Conservation (phyloP, 2,113 vertebrate genomes). For the Aepyceros melampus region DNA sequence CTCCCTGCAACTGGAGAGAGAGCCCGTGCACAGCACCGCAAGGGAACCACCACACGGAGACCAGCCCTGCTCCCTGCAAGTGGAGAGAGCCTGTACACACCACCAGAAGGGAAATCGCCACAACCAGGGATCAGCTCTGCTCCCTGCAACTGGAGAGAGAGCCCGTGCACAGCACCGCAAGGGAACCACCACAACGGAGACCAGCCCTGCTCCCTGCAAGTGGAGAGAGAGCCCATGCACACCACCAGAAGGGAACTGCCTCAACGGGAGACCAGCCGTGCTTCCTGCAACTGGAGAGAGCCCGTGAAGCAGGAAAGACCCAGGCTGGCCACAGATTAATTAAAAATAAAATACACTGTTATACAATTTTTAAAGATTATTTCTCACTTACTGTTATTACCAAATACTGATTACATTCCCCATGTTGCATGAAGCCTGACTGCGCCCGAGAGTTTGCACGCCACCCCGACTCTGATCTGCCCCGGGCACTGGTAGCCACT, state of each 20-base stretch:
- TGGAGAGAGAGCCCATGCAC: no score
- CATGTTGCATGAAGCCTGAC: neutral
- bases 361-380: neutral
- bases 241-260: no score
- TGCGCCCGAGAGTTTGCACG: neutral
- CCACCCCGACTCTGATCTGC: neutral
- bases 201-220: no score
- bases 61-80: no score
- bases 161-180: no score
- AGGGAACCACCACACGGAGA: no score
- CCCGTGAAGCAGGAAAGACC: neutral
- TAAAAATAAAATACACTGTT: neutral
- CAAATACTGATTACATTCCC: neutral
- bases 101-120: rapidly evolving
- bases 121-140: no score
- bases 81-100: no score
- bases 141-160: no score
- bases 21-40: no score
- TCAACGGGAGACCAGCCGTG: rapidly evolving
- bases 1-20: no score
- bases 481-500: neutral
- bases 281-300: neutral
- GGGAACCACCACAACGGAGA: no score
- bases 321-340: neutral
- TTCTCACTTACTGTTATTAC: neutral